Evolutionary conservation across 2,113 vertebrate genomes (phyloP), one percentile per base, ranked within the genome.

Genomic region (Brachypteracias leptosomus): DNA sequence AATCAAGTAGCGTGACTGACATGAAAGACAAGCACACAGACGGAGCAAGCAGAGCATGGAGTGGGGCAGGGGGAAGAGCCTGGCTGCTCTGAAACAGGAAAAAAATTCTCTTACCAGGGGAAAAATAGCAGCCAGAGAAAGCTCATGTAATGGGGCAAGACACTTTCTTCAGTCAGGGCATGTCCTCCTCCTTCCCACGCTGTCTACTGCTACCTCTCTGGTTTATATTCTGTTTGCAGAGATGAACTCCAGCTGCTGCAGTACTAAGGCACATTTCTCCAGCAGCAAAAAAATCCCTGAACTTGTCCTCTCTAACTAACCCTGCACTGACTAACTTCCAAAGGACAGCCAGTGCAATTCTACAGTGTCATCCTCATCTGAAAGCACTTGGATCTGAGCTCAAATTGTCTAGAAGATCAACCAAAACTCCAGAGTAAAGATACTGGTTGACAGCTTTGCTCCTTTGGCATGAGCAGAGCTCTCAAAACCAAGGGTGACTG

Each of bases 1-100:
- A 91, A 84, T 81, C 89, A 82, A 74, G 75, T 22, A 74, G 89
- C 38, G 12, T 84, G 76, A 90, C 89, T 94, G 96, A 84, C 95
- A 93, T 81, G 49, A 44, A 55, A 71, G 91, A 95, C 84, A 91
- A 70, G 77, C 51, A 47, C 29, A 66, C 63, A 86, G 63, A 67
- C 2, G 3, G 62, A 84, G 54, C 55, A 71, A 80, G n/a, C 55
- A 70, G 73, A 91, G 40, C 70, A 38, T 44, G 44, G 59, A 63
- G 46, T 15, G 9, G 36, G 67, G n/a, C 36, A 70, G 38, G 29
- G 29, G 54, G 29, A 83, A 91, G 38, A 72, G 40, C 10, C 35
- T 62, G 54, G 35, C 79, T 75, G 70, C 71, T 59, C 62, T 35
- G 38, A 90, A 93, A 85, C 20, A 46, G 40, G 40, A 22, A 47